A percentile compares a stretch with the other conserved stretches of the same genome.
Conservation (phyloP, 1,140 invertebrate species). For the Leptinotarsa lineolata region DNA sequence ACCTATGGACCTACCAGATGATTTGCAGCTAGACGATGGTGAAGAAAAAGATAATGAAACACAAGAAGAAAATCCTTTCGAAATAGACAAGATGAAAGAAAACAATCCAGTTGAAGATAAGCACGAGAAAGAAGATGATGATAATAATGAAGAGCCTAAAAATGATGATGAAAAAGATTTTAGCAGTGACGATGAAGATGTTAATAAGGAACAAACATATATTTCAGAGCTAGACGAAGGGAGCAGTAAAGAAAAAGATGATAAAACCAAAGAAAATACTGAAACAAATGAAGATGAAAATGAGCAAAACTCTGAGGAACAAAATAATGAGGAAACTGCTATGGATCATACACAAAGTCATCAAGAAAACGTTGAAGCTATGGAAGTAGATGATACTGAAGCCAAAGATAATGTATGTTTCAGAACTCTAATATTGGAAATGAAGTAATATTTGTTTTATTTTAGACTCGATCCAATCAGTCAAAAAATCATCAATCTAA, state of each 20-base stretch:
- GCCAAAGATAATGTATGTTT: slow-evolving; percentile 50
- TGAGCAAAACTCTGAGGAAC: slow-evolving; percentile 47
- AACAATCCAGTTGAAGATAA: slow-evolving; percentile 47
- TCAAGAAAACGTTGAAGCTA: slow-evolving; percentile 55
- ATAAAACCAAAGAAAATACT: slow-evolving; percentile 37
- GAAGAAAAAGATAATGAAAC: slow-evolving; percentile 64
- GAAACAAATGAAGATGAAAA: slow-evolving; percentile 39
- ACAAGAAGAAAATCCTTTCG: slow-evolving; percentile 78
- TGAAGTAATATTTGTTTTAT: slow-evolving; percentile 16
- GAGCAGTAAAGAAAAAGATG: slow-evolving; percentile 53
- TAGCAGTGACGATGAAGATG: slow-evolving; percentile 51
- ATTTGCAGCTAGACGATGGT: slow-evolving; percentile 81
- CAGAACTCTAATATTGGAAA: not conserved
- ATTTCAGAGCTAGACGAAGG: slow-evolving; percentile 54
- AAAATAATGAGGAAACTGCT: slow-evolving; percentile 47
- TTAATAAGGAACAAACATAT: slow-evolving; percentile 56
- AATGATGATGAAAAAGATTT: slow-evolving; percentile 50
- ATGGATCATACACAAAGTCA: slow-evolving; percentile 55
- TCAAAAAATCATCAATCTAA: slow-evolving; percentile 50
- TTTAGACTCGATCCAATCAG: slow-evolving; percentile 53
- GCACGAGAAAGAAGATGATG: slow-evolving; percentile 54
- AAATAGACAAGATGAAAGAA: slow-evolving; percentile 77
- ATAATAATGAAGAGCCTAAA: slow-evolving; percentile 52
- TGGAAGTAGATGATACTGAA: slow-evolving; percentile 55
- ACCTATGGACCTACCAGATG: slow-evolving; percentile 83